Percentiles rank a stretch among this genome's conserved stretches.
Evolutionary conservation across 2,888 invertebrate genomes (phyloP).

Genomic region (Synanthedon formicaeformis): DNA sequence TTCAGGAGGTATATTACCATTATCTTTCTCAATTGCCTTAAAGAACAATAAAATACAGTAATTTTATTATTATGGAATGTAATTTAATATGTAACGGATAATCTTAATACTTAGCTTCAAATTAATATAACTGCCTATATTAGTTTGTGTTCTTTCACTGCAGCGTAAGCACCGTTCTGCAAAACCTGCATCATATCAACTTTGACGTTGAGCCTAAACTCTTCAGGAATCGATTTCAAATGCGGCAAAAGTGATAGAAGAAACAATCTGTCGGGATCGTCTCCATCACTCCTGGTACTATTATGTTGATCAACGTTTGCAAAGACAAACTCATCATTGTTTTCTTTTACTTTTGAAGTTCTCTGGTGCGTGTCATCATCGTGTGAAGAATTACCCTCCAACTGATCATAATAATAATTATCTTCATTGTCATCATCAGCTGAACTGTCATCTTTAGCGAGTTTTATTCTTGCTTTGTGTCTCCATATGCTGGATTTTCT

Average conservation of each 20-base stretch:
- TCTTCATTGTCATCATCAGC: conserved; percentile 35
- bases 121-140: conserved; percentile 11
- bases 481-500: conserved; percentile 23
- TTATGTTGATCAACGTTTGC: conserved; percentile 39
- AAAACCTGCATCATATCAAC: conserved; percentile 59
- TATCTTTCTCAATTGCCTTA: too few species aligned
- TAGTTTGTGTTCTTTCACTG: conserved; percentile 27
- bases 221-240: conserved; percentile 49
- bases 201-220: conserved; percentile 44
- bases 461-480: conserved; percentile 29
- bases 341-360: conserved; percentile 12
- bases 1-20: too few species aligned
- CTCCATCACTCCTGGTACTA: conserved; percentile 21
- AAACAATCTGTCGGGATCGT: conserved; percentile 53
- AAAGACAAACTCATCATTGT: conserved; percentile 43
- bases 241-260: conserved; percentile 53
- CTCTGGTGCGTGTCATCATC: conserved; percentile 16
- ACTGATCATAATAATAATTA: conserved; percentile 17
- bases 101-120: not conserved
- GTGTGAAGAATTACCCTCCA: conserved; percentile 19
- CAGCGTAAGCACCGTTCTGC: conserved; percentile 38
- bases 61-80: not conserved
- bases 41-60: not conserved
- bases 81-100: not conserved
- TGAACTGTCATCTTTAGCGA: conserved; percentile 27